Evolutionary conservation across 2,113 vertebrate genomes (phyloP), one percentile per base, ranked within the genome.

Genomic region (Myotis lucifugus): DNA sequence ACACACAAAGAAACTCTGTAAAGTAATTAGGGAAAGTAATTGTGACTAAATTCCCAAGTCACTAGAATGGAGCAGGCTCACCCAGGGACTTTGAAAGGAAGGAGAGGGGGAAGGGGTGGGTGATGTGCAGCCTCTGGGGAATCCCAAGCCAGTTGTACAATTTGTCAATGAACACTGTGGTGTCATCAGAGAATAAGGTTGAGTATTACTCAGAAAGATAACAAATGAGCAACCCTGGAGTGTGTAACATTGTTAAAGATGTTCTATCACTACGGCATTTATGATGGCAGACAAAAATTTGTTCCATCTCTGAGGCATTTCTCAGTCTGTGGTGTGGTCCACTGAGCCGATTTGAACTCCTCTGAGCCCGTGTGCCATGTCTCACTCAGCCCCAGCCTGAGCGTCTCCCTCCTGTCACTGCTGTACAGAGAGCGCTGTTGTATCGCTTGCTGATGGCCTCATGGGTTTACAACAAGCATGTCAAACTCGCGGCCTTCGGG

Each of bases 211-310:
- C 69, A 96, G 59, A 92, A 86, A 85, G 91, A 93, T 92, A 98
- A 97, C 96, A 97, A 97, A 97, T 95, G 76, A 69, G 95, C 0
- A 23, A 91, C 93, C 96, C 0, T 88, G 89, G 90, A 96, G 6
- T 1, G n/a, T 74, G 50, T 15, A 94, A 91, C 56, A 78, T 85
- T 88, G 91, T 46, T 95, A 94, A 97, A 91, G 85, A 95, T 95
- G 67, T 96, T 97, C 96, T 97, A 95, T 97, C 92, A 96, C 97
- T 96, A 97, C 89, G 72, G 69, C 66, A 94, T 96, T 97, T 95
- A 69, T 69, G 87, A 85, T 0, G 3, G 92, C 81, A 95, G 93
- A 88, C 78, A 88, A 95, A 1, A 82, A 93, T 93, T 76, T 97
- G 91, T 91, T 66, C 91, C 23, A 9, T 85, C 91, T 96, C 95